Conservation (phyloP, 2,888 invertebrate genomes). For the Drosophila villosipedis region DNA sequence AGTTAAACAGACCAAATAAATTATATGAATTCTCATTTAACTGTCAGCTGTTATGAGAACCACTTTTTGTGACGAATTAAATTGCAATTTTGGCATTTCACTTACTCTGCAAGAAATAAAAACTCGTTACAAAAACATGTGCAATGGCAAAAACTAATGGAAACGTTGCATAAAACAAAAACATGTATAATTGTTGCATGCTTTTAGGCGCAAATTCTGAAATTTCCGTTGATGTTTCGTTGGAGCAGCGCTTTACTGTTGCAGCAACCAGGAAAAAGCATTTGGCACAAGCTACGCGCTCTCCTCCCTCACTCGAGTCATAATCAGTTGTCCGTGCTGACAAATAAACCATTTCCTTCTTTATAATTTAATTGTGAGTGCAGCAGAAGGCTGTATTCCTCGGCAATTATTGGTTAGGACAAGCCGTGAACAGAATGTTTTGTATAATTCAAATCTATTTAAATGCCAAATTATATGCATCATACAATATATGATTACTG, state of each 20-base stretch:
- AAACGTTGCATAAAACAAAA: slow-evolving; percentile 49
- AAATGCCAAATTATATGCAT: slow-evolving; percentile 18
- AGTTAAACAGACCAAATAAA: not conserved
- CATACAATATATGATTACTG: slow-evolving; percentile 13
- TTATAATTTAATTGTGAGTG: slow-evolving; percentile 61
- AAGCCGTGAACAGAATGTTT: slow-evolving; percentile 9
- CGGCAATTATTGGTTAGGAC: slow-evolving; percentile 13
- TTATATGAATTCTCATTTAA: not conserved
- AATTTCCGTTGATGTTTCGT: slow-evolving; percentile 39
- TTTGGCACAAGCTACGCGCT: not conserved
- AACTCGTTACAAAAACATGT: not conserved
- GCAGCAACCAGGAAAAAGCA: not conserved
- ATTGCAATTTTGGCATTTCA: slow-evolving; percentile 10
- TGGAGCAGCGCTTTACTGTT: slow-evolving; percentile 39
- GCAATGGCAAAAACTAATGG: slow-evolving; percentile 20
- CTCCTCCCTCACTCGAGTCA: too few species aligned
- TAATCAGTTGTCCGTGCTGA: slow-evolving; percentile 2
- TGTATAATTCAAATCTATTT: slow-evolving; percentile 20
- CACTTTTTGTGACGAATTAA: not conserved
- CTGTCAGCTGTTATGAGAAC: not conserved
- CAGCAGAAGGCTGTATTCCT: slow-evolving; percentile 19
- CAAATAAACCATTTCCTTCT: slow-evolving; percentile 37
- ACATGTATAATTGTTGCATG: slow-evolving; percentile 61
- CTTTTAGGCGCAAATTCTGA: slow-evolving; percentile 60
- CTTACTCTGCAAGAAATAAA: slow-evolving; percentile 4